phyloP scores from a whole-genome alignment of 1,140 invertebrate genomes.

The Lepidotrigona ventralis region DNA sequence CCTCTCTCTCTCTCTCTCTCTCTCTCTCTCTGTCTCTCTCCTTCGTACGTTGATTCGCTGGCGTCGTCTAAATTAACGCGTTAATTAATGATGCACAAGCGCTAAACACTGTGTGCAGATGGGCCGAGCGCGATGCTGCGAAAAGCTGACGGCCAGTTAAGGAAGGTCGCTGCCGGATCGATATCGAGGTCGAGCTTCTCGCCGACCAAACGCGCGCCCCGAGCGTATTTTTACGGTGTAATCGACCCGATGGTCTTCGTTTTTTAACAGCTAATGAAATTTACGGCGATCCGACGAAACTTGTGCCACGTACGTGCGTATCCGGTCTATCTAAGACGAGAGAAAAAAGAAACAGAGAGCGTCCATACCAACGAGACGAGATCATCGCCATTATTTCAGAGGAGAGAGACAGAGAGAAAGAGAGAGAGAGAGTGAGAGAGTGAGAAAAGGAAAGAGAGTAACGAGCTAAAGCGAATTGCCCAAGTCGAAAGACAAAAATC shows the following conservation, averaged over 20 bases:
- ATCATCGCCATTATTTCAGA: neutral
- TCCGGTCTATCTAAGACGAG: neutral
- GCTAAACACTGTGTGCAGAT: slow-evolving; percentile 24
- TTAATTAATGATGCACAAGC: slow-evolving; percentile 26
- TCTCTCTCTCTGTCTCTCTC: neutral
- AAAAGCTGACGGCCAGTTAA: slow-evolving; percentile 27
- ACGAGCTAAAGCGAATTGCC: slow-evolving; percentile 24
- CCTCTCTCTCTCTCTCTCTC: neutral
- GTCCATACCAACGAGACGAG: neutral
- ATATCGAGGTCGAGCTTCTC: slow-evolving; percentile 52
- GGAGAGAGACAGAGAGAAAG: neutral
- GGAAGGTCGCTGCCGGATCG: slow-evolving; percentile 42
- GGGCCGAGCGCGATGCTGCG: slow-evolving; percentile 5
- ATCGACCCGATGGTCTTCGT: neutral
- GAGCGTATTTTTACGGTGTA: neutral
- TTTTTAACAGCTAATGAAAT: slow-evolving; percentile 15
- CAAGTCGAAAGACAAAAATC: slow-evolving; percentile 3
- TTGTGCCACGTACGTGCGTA: neutral
- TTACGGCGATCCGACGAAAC: neutral
- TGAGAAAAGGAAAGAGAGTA: neutral
- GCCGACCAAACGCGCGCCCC: slow-evolving; percentile 22
- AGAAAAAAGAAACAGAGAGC: neutral
- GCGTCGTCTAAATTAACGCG: neutral
- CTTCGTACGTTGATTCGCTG: neutral
- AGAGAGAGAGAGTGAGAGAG: neutral